phyloP scores from a whole-genome alignment of 2,113 vertebrate species.

The Rhabdomys dilectus region DNA sequence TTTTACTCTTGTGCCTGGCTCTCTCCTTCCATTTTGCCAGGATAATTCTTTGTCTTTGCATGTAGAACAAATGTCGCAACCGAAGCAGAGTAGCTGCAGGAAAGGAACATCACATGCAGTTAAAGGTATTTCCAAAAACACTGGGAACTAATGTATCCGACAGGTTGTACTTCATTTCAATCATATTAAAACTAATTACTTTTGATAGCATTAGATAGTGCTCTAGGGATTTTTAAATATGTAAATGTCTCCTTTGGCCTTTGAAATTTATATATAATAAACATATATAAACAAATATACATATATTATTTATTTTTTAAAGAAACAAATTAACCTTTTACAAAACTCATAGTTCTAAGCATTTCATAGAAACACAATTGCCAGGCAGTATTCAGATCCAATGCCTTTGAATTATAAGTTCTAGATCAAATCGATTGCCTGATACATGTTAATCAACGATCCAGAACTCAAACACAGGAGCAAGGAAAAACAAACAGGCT shows the following conservation, averaged over 20 bases:
- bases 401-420: neutral
- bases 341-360: conserved; percentile 49
- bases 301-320: neutral
- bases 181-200: conserved; percentile 34
- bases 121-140: conserved; percentile 47
- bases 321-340: conserved; percentile 21
- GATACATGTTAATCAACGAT: neutral
- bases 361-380: conserved; percentile 37
- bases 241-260: neutral
- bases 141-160: neutral
- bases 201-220: neutral
- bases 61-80: neutral
- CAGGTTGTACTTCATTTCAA: conserved; percentile 7
- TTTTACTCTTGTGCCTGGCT: neutral
- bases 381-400: conserved; percentile 6
- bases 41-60: neutral
- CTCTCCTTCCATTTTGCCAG: conserved; percentile 55
- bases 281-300: neutral
- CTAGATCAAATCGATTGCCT: neutral
- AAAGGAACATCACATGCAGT: conserved; percentile 29
- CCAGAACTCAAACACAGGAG: neutral
- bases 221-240: neutral
- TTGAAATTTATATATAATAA: conserved; percentile 40
- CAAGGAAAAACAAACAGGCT: neutral
- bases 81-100: conserved; percentile 34